Base-by-base conservation (phyloP, 2,113 vertebrate species). In the Setophaga kirtlandii region DNA sequence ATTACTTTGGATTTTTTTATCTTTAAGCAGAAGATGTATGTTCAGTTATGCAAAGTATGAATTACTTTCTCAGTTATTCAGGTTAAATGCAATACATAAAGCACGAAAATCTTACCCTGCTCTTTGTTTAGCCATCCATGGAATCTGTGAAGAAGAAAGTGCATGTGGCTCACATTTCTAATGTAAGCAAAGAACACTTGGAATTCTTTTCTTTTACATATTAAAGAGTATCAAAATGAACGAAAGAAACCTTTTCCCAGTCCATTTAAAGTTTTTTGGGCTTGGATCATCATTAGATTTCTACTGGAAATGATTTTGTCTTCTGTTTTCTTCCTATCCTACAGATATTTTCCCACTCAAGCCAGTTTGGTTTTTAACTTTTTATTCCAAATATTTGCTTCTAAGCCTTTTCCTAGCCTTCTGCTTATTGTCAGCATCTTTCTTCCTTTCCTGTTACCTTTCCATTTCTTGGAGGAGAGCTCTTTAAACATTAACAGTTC, bases 401-500 rank as follows among this genome's bases (percentile, higher is more conserved):
- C 64, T 50, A 77, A 83, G 44, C 15, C 22, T 77, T 95, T 93
- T 67, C 30, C 24, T 80, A 47, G 21, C 10, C 21, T 55, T 59
- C 31, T 87, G 10, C 76, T 75, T 79, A 44, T 52, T 53, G 16
- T 62, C 47, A 87, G 31, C n/a, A 41, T 76, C 46, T 90, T 90
- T 47, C 47, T 52, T 92, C 31, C 44, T 92, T 83, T 94, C 15
- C 47, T 62, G 5, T 75, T 90, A 59, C 31, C 30, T 90, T 93
- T 95, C 52, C 1, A 0, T 68, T 71, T 93, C 42, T 77, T 86
- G 0, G 0, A 76, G 42, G 77, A 44, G 84, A 84, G 28, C 68
- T 91, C 74, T 96, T 96, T 71, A 93, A 96, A 94, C 58, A 60
- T 88, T 95, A 90, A 84, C 62, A 50, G 35, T 96, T 96, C 92